Conservation (phyloP, 1,140 invertebrate species). For the Caenorhabditis brenneri region DNA sequence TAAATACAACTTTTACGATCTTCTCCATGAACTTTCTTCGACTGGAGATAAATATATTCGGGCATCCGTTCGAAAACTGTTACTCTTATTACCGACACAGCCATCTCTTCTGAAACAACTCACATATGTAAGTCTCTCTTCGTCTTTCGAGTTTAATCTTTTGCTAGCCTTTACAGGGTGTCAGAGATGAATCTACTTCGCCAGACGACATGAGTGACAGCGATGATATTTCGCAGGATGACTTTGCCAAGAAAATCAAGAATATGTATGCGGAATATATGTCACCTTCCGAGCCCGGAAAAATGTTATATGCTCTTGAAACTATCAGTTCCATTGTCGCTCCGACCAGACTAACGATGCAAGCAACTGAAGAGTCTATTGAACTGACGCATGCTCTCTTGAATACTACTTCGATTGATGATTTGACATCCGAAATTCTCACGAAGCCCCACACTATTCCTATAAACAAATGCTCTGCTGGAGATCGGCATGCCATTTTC, state of each 20-base stretch:
- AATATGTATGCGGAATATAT: neutral
- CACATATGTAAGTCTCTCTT: neutral
- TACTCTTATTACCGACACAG: neutral
- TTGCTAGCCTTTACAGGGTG: neutral
- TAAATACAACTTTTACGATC: slow-evolving; percentile 12
- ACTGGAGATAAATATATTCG: slow-evolving; percentile 9
- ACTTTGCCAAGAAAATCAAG: neutral
- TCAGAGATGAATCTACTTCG: too few species aligned
- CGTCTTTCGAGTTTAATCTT: neutral
- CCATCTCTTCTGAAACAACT: neutral
- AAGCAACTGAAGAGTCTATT: neutral
- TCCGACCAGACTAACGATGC: neutral
- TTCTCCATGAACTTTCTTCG: neutral
- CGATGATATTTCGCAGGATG: neutral
- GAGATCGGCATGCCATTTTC: slow-evolving; percentile 18
- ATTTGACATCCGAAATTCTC: neutral
- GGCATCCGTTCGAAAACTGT: neutral
- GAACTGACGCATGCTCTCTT: neutral
- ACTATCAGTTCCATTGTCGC: neutral
- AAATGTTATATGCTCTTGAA: slow-evolving; percentile 23
- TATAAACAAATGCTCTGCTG: neutral
- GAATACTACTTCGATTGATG: neutral
- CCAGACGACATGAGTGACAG: neutral
- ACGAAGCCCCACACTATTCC: neutral
- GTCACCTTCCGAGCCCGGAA: neutral